Evolutionary conservation across 1,140 invertebrate species (phyloP), one percentile per base, ranked within the genome.

Genomic region (Cardiocondyla obscurior): DNA sequence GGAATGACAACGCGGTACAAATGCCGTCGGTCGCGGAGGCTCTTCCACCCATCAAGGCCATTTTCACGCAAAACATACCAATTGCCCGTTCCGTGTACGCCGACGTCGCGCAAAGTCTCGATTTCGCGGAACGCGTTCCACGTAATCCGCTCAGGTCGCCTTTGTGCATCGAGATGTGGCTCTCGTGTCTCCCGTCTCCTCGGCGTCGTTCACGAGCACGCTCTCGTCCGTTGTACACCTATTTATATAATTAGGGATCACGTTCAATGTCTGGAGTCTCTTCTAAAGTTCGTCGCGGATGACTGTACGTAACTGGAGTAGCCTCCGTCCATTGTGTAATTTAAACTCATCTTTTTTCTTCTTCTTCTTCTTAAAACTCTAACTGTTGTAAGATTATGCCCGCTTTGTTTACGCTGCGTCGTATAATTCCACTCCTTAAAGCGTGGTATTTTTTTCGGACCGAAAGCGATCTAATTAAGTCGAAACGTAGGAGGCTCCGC

Each of bases 101-200:
- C 49, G 22, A 33, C 36, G 14, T n/a, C 33, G 42, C 3, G 55
- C 16, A 16, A 57, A 46, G 10, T 19, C 19, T 60, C 55, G 55
- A 64, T 83, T 83, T 84, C 30, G 57, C 44, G 46, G 82, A 83
- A 84, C 39, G 14, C 49, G 22, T 44, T 53, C 53, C n/a, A 12
- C n/a, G 28, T 46, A 46, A 62, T 33, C 28, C 12, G 33, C 57
- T 25, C 57, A 14, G n/a, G 8, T 16, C 2, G 36, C 30, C 25
- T 44, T n/a, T 30, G 12, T 67, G n/a, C 16, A 19, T 49, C 33
- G 58, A 51, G 44, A 33, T n/a, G n/a, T n/a, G n/a, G n/a, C 4
- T 12, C n/a, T 49, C 25, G 49, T 36, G 28, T 51, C 5, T 36
- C 42, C 25, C 60, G 22, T 14, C 39, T 22, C 22, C 16, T n/a